phyloP scores from a whole-genome alignment of 2,113 vertebrate species.

The Uropsilus gracilis region DNA sequence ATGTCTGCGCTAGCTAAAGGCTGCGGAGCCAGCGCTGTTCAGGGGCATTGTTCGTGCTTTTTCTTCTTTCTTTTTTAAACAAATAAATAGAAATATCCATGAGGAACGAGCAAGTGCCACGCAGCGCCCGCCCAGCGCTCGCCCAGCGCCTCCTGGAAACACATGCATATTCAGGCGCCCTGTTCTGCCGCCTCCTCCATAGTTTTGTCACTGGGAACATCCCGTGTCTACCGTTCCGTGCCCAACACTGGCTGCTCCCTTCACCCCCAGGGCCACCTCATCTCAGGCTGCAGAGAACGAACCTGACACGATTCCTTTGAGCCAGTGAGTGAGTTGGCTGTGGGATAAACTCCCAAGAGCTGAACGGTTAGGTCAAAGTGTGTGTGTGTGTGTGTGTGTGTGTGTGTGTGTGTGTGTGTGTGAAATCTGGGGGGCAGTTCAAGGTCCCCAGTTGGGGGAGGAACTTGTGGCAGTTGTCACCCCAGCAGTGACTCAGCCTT shows the following conservation, averaged over 20 bases:
- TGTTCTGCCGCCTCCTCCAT: neutral
- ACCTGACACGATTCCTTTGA: neutral
- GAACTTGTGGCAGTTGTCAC: neutral
- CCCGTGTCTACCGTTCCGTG: no score
- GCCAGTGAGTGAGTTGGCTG: neutral
- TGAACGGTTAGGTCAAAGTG: neutral
- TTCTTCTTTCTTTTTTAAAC: no score
- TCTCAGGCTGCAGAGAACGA: neutral
- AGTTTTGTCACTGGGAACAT: neutral
- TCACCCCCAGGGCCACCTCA: neutral
- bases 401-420: neutral
- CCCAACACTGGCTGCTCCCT: neutral
- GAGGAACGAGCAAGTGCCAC: no score
- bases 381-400: no score
- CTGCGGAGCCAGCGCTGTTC: neutral
- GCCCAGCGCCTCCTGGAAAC: neutral
- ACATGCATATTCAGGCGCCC: accelerated
- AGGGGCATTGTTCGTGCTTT: no score
- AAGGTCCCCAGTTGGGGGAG: neutral
- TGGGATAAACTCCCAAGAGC: no score
- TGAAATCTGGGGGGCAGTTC: neutral
- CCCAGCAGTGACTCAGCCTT: neutral
- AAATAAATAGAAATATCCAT: neutral
- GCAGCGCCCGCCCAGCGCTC: no score
- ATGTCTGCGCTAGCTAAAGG: neutral